These are phyloP conservation scores for Andricus quercusramuli DNA, from an alignment of 2,888 invertebrate genomes.

Conservation along the genomic window DNA sequence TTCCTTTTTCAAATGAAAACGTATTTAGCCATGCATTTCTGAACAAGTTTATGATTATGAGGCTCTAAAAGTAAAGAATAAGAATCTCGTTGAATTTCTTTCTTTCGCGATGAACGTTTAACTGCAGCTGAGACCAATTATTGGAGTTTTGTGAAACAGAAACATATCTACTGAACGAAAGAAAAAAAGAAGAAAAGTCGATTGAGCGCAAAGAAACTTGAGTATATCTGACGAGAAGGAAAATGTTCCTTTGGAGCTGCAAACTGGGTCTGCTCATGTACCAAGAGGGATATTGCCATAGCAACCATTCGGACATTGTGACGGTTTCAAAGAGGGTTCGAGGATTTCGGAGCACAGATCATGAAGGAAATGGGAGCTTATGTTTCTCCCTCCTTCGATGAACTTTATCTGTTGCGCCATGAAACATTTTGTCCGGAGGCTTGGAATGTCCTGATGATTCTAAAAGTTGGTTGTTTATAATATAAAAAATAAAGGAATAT, in stretches of 20 bases:
- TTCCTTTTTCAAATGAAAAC: not conserved
- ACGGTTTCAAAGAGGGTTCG: slow-evolving; percentile 12
- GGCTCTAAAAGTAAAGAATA: not conserved
- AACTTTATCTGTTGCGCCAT: slow-evolving; percentile 32
- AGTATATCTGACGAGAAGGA: slow-evolving; percentile 1
- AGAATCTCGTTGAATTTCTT: not conserved
- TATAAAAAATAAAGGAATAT: too few species aligned
- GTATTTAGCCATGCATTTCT: not conserved
- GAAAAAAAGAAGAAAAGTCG: slow-evolving; percentile 8
- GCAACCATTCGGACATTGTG: slow-evolving; percentile 37
- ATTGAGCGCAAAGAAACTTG: slow-evolving; percentile 13
- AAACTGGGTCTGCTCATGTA: slow-evolving; percentile 30
- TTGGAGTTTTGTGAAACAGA: not conserved
- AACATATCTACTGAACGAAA: not conserved
- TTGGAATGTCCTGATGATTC: not conserved
- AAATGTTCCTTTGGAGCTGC: slow-evolving; percentile 10
- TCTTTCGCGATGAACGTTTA: not conserved
- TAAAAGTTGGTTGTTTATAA: not conserved
- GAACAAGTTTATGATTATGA: not conserved
- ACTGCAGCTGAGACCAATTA: slow-evolving; percentile 5
- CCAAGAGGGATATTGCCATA: slow-evolving; percentile 31
- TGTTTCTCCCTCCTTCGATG: slow-evolving; percentile 2
- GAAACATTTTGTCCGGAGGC: slow-evolving; percentile 9
- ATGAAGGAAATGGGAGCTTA: slow-evolving; percentile 9
- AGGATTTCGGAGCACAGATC: slow-evolving; percentile 26